A percentile compares a stretch with the other conserved stretches of the same genome.
These are phyloP conservation scores for Channa striata DNA, from an alignment of 2,797 vertebrate genomes.

Conservation along the genomic window DNA sequence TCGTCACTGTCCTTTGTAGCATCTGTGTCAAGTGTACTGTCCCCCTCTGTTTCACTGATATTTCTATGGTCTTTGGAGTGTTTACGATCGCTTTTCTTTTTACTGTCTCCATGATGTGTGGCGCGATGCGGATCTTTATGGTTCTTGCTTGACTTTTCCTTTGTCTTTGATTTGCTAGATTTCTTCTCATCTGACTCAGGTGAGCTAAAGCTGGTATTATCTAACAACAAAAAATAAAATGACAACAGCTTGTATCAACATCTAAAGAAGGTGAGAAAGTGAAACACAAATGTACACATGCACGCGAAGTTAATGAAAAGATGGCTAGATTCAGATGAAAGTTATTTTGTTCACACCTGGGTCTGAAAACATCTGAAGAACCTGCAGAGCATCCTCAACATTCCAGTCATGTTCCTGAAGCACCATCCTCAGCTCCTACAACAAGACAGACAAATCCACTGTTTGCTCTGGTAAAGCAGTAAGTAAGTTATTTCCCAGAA, in stretches of 20 bases:
- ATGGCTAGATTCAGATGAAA: not conserved
- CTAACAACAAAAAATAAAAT: constrained; percentile 30
- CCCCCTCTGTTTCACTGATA: constrained; percentile 24
- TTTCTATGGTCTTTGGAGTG: not conserved
- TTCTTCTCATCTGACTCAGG: constrained; percentile 42
- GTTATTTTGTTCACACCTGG: constrained; percentile 64
- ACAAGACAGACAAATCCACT: constrained; percentile 32
- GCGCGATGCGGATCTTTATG: constrained; percentile 16
- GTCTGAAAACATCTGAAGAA: constrained; percentile 90
- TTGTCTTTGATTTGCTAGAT: constrained; percentile 31
- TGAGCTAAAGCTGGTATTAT: constrained; percentile 52
- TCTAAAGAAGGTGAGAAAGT: not conserved
- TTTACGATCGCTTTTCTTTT: constrained; percentile 7
- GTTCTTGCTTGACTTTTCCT: constrained; percentile 24
- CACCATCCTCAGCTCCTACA: constrained; percentile 91
- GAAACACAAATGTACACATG: not conserved
- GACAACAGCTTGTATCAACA: not conserved
- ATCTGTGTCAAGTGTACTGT: constrained; percentile 31
- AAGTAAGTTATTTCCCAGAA: too few relatives aligned
- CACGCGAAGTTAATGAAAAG: not conserved
- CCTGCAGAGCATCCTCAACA: constrained; percentile 89
- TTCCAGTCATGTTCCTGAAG: constrained; percentile 94
- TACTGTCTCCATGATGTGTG: constrained; percentile 8
- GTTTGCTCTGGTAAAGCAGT: not conserved
- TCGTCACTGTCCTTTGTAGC: constrained; percentile 56